phyloP scores from a whole-genome alignment of 1,140 invertebrate species.

The Dendrolimus kikuchii region DNA sequence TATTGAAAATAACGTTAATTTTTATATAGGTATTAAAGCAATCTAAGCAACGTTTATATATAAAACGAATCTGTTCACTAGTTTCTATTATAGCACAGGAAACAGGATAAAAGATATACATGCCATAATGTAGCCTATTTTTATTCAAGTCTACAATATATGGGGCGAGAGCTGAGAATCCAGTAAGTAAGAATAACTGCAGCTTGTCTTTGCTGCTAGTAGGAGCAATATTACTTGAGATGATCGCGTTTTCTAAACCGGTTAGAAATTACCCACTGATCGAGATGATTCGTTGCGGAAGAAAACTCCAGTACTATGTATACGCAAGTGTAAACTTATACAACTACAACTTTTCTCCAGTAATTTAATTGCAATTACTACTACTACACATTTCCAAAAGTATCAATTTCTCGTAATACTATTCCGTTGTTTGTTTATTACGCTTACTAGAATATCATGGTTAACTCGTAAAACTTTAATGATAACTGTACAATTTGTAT shows the following conservation, averaged over 20 bases:
- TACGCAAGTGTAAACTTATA: conserved; percentile 23
- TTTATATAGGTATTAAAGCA: no score
- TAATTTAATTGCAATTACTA: conserved; percentile 7
- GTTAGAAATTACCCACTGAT: conserved; percentile 69
- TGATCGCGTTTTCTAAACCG: conserved; percentile 67
- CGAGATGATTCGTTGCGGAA: conserved; percentile 59
- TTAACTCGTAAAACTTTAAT: no score
- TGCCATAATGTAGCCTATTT: conserved; percentile 1
- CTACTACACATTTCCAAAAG: neutral
- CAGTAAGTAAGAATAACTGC: conserved; percentile 33
- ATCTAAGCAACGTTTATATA: no score
- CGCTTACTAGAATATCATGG: no score
- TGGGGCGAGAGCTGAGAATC: conserved; percentile 39
- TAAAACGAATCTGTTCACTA: neutral
- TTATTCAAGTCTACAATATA: conserved; percentile 15
- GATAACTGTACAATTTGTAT: no score
- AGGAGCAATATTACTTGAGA: conserved; percentile 17
- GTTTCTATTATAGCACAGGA: neutral
- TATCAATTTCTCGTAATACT: no score
- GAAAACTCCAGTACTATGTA: conserved; percentile 54
- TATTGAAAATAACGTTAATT: no score
- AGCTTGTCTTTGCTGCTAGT: conserved; percentile 19
- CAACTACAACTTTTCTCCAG: conserved; percentile 37
- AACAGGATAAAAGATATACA: neutral
- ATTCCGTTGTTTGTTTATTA: no score